Evolutionary conservation across 1,140 invertebrate genomes (phyloP), one percentile per base, ranked within the genome.

Genomic region (Paraescarpia echinospica): DNA sequence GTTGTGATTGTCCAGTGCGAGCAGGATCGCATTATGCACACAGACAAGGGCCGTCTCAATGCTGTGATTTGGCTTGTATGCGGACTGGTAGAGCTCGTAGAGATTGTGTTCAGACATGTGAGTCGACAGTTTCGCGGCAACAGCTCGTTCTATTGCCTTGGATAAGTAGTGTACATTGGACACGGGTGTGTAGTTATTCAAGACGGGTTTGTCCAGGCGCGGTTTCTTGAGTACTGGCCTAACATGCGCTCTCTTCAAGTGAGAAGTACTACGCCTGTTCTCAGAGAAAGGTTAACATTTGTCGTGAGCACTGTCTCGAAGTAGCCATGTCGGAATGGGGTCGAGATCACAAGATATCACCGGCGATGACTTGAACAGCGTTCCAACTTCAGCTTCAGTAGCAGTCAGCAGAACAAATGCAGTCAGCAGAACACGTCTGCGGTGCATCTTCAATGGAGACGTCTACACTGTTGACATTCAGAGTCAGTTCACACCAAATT

Each of bases 1-100:
- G 33, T 51, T 92, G 4, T 34, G 34, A 27, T n/a, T 48, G 41
- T 51, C 48, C 51, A 92, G 8, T 33, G 8, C 34, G 18, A 12
- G 34, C 35, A 92, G n/a, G 51, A 92, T 92, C 34, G 88, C 34
- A 92, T 92, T 92, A 14, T 92, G 91, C 14, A 92, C 91, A 33
- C 1, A 35, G 91, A 92, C 51, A 35, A 92, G 51, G 18, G 91
- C 91, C 51, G 48, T 92, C 51, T 92, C 91, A 34, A 34, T 27
- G 34, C 34, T 92, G 91, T 92, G 51, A 22, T 48, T 27, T 31
- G 33, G 22, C 34, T 51, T 35, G 41, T 41, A 91, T 8, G 91
- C 9, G 9, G 91, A 91, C 35, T 91, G 5, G 33, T 34, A 6
- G n/a, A 89, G n/a, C 41, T 91, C 91, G 35, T 33, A 35, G 35